These are phyloP conservation scores for Onychostoma macrolepis DNA, from an alignment of 2,113 vertebrate genomes.

Conservation along the genomic window DNA sequence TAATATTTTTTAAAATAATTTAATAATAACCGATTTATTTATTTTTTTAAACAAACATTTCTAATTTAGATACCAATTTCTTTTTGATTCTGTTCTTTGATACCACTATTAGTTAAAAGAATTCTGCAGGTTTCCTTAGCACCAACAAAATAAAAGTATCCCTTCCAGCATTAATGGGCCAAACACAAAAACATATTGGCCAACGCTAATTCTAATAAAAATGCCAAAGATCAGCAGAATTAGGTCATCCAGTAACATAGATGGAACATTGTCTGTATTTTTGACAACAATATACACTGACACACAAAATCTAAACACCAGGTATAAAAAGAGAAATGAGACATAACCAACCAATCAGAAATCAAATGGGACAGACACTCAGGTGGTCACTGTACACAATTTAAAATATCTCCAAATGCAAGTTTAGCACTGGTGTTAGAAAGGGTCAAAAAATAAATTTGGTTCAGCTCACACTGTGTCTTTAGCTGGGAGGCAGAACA, in stretches of 20 bases:
- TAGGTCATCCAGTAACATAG: background rate
- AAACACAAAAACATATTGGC: background rate
- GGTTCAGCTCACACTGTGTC: conserved; percentile 18
- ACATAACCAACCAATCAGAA: background rate
- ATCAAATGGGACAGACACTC: background rate
- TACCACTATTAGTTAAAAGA: background rate
- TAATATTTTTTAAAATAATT: too few species aligned
- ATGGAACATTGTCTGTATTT: background rate
- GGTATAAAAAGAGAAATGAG: too few species aligned
- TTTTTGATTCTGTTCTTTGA: background rate
- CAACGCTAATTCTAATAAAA: background rate
- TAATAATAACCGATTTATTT: too few species aligned
- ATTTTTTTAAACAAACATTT: too few species aligned
- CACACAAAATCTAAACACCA: background rate
- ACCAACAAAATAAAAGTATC: background rate
- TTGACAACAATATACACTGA: background rate
- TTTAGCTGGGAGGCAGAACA: conserved; percentile 42
- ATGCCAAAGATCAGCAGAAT: background rate
- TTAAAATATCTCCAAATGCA: background rate
- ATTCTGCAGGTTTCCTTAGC: background rate
- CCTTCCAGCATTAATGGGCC: background rate
- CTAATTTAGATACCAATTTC: background rate
- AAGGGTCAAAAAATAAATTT: conserved; percentile 28
- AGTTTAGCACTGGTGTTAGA: background rate
- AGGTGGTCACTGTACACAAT: background rate